Conservation (phyloP, 2,113 vertebrate species). For the Phrynocephalus versicolor region DNA sequence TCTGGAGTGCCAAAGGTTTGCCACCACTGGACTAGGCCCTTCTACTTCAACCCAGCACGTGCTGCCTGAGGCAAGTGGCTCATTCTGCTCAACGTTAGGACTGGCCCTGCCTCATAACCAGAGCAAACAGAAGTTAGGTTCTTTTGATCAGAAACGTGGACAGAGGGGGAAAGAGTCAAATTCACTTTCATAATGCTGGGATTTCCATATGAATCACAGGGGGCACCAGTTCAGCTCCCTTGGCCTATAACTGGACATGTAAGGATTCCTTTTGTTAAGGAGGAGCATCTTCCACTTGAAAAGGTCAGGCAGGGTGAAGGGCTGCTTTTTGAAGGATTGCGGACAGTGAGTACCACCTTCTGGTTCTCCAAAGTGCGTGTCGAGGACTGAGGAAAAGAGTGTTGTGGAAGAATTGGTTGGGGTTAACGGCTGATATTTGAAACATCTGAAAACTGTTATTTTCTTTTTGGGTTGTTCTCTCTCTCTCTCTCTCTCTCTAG, state of each 20-base stretch:
- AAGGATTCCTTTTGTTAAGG: background rate
- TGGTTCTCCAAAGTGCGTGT: slow-evolving; percentile 54
- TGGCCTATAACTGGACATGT: background rate
- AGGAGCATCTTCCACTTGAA: background rate
- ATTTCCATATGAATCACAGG: too few relatives aligned
- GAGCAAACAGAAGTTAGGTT: too few relatives aligned
- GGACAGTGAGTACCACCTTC: slow-evolving; percentile 18
- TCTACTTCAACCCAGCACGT: too few relatives aligned
- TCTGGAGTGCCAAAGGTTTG: too few relatives aligned
- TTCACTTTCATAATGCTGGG: too few relatives aligned
- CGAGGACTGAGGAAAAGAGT: slow-evolving; percentile 56
- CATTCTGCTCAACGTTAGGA: too few relatives aligned
- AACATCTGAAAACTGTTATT: slow-evolving; percentile 81
- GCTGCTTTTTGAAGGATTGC: background rate
- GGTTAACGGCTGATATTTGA: slow-evolving; percentile 71
- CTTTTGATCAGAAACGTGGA: too few relatives aligned
- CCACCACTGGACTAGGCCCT: too few relatives aligned
- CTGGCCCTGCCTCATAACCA: too few relatives aligned
- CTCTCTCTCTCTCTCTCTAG: slow-evolving; percentile 17
- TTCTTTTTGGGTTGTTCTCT: slow-evolving; percentile 25
- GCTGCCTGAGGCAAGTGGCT: too few relatives aligned
- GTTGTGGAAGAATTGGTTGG: slow-evolving; percentile 67
- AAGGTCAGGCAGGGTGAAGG: accelerated
- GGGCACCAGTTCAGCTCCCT: background rate
- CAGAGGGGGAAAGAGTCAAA: too few relatives aligned